These are phyloP conservation scores for Gymnobelideus leadbeateri DNA, from an alignment of 2,113 vertebrate genomes.

Conservation along the genomic window DNA sequence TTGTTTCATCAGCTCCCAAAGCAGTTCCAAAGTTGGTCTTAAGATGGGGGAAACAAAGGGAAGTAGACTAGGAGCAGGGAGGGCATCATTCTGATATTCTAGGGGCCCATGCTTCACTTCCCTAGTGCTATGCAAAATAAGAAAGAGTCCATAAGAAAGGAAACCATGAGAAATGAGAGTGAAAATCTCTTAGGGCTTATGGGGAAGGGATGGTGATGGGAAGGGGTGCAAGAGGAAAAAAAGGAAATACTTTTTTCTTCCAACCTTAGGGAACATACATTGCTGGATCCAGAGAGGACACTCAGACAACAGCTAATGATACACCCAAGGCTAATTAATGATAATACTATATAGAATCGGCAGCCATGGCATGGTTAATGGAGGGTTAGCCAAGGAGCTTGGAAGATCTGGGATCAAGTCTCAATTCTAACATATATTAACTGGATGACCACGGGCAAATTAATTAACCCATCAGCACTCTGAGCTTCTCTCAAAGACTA, in stretches of 20 bases:
- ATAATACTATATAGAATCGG: background rate
- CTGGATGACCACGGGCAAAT: background rate
- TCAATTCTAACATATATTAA: background rate
- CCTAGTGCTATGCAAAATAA: too few relatives aligned
- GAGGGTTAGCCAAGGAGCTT: background rate
- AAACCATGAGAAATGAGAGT: background rate
- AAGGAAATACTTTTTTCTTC: background rate
- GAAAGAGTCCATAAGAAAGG: accelerated
- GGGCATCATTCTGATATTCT: background rate
- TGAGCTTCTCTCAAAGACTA: background rate
- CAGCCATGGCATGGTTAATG: background rate
- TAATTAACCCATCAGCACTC: background rate
- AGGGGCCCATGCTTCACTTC: accelerated
- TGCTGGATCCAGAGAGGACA: background rate
- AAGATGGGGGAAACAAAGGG: background rate
- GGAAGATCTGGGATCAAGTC: background rate
- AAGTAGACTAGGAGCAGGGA: accelerated
- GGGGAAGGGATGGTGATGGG: background rate
- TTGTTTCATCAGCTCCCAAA: background rate
- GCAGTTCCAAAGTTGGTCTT: too few relatives aligned
- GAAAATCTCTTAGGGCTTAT: background rate
- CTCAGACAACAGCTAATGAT: too few relatives aligned
- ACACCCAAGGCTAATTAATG: background rate
- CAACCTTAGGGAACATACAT: background rate
- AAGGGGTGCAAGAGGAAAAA: background rate